These are phyloP conservation scores for Fringilla coelebs DNA, from an alignment of 2,797 vertebrate species.

Conservation along the genomic window DNA sequence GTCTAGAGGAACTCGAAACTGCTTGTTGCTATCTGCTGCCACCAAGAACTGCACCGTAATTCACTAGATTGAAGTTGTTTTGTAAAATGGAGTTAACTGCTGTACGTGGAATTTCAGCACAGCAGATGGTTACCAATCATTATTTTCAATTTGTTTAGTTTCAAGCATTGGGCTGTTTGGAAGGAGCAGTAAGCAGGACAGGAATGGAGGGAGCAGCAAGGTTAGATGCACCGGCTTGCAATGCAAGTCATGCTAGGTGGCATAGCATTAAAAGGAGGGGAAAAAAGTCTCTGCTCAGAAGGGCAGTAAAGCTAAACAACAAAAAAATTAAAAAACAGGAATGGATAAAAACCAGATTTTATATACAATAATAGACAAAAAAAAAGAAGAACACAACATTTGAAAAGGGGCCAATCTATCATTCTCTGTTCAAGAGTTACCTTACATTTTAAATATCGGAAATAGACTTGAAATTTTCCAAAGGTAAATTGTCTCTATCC, in stretches of 20 bases:
- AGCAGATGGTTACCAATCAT: slow-evolving; percentile 78
- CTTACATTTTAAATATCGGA: slow-evolving; percentile 43
- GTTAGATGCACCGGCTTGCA: slow-evolving; percentile 14
- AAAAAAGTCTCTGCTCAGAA: background rate
- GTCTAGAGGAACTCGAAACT: slow-evolving; percentile 64
- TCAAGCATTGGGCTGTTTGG: slow-evolving; percentile 54
- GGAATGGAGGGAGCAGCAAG: slow-evolving; percentile 14
- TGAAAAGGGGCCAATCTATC: slow-evolving; percentile 24
- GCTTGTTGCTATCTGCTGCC: slow-evolving; percentile 73
- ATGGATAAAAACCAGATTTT: background rate
- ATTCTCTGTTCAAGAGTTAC: slow-evolving; percentile 9
- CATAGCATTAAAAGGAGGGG: background rate
- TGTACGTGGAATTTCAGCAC: slow-evolving; percentile 77
- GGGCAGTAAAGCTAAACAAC: background rate
- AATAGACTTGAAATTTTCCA: slow-evolving; percentile 60
- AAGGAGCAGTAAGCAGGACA: slow-evolving; percentile 42
- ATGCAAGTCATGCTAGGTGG: slow-evolving; percentile 28
- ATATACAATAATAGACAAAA: background rate
- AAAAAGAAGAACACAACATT: background rate
- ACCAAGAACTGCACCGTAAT: slow-evolving; percentile 68
- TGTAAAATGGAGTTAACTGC: slow-evolving; percentile 79
- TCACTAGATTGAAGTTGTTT: slow-evolving; percentile 77
- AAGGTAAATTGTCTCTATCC: slow-evolving; percentile 66
- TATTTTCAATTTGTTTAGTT: slow-evolving; percentile 79
- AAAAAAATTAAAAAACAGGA: background rate